Evolutionary conservation across 2,797 vertebrate species (phyloP).

Genomic region (Gymnothorax javanicus): DNA sequence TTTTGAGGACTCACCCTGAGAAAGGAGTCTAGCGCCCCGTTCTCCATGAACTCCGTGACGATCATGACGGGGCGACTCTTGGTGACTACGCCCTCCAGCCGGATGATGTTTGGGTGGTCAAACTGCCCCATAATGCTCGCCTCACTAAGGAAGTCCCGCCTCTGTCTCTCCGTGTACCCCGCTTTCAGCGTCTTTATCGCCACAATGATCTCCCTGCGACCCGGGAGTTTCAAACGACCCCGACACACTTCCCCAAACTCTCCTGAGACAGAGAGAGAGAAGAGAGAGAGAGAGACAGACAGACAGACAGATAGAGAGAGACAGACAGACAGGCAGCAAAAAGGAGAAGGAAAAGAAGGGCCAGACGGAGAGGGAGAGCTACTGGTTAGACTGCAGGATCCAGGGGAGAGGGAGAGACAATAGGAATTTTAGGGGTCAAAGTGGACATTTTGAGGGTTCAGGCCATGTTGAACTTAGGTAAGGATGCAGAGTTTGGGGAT

Average conservation of each 20-base stretch:
- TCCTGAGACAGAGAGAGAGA: slow-evolving; percentile 67
- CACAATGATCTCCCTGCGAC: slow-evolving; percentile 90
- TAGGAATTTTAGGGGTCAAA: not conserved
- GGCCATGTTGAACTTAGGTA: not conserved
- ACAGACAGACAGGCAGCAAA: not conserved
- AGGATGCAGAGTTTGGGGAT: too few species aligned
- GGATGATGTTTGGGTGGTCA: slow-evolving; percentile 98
- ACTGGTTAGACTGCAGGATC: slow-evolving; percentile 25
- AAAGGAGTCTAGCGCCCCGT: slow-evolving; percentile 95
- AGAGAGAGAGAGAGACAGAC: slow-evolving; percentile 43
- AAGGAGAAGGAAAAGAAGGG: slow-evolving; percentile 33
- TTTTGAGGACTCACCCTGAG: slow-evolving; percentile 81
- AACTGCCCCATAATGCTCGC: slow-evolving; percentile 99
- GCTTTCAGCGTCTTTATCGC: slow-evolving; percentile 98
- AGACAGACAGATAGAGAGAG: slow-evolving; percentile 47
- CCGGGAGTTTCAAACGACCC: slow-evolving; percentile 90
- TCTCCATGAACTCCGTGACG: slow-evolving; percentile 99
- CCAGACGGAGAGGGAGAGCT: slow-evolving; percentile 42
- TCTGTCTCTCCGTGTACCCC: slow-evolving; percentile 93
- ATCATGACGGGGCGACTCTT: slow-evolving; percentile 98
- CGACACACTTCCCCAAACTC: slow-evolving; percentile 98
- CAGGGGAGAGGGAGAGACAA: slow-evolving; percentile 23
- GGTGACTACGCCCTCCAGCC: slow-evolving; percentile 94
- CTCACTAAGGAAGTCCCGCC: slow-evolving; percentile 94
- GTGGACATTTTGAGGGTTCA: too few species aligned